Conservation (phyloP, 2,113 vertebrate genomes). For the Oryzias melastigma region DNA sequence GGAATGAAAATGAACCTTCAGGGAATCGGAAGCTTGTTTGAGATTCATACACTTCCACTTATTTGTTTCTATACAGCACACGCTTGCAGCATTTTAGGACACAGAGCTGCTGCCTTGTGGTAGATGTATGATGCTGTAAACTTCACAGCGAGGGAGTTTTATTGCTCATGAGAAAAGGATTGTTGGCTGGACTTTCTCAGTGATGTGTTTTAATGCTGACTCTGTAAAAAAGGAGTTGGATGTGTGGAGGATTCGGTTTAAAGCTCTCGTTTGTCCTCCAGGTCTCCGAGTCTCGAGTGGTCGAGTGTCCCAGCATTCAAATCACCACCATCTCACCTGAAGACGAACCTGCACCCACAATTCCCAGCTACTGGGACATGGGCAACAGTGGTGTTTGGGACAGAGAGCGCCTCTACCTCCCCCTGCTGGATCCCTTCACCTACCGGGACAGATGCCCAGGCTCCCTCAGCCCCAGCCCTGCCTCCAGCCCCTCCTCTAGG, state of each 20-base stretch:
- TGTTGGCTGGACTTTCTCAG: not conserved
- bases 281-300: conserved; percentile 80
- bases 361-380: conserved; percentile 76
- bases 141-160: not conserved
- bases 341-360: conserved; percentile 62
- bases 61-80: not conserved
- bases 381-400: conserved; percentile 79
- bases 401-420: conserved; percentile 83
- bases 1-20: no score
- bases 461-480: conserved; percentile 88
- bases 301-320: conserved; percentile 93
- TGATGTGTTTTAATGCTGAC: not conserved
- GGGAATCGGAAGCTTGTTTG: no score
- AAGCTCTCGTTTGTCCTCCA: conserved; percentile 25
- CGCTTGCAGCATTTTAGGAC: no score
- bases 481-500: conserved; percentile 88
- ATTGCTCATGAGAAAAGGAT: not conserved
- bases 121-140: no score
- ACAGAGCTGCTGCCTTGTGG: not conserved
- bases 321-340: conserved; percentile 91
- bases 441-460: conserved; percentile 82
- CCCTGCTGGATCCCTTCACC: conserved; percentile 83
- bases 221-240: not conserved
- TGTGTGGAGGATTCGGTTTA: not conserved
- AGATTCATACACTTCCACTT: not conserved